Evolutionary conservation across 2,888 invertebrate species (phyloP).

Genomic region (Phoronis australis): DNA sequence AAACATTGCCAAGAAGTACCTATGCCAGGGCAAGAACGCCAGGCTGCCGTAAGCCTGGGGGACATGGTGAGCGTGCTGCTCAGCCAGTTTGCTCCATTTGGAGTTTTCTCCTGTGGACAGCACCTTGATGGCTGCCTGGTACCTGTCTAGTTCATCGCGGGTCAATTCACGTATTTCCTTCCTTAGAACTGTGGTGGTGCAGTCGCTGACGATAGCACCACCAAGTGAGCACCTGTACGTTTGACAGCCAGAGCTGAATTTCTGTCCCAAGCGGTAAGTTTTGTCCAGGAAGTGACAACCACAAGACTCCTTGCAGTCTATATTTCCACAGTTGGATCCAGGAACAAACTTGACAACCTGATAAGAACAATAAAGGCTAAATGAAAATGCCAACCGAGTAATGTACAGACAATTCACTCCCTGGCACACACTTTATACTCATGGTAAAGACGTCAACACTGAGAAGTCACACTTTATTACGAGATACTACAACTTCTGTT

Average conservation of each 20-base stretch:
- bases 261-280: slow-evolving; percentile 27
- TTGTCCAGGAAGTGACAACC: slow-evolving; percentile 37
- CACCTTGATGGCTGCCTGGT: slow-evolving; percentile 34
- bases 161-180: slow-evolving; percentile 45
- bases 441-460: too few relatives aligned
- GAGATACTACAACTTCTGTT: too few relatives aligned
- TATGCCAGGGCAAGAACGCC: slow-evolving; percentile 45
- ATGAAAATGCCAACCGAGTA: too few relatives aligned
- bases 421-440: too few relatives aligned
- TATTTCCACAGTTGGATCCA: slow-evolving; percentile 30
- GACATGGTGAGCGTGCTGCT: slow-evolving; percentile 31
- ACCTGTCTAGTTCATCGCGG: slow-evolving; percentile 29
- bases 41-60: slow-evolving; percentile 37
- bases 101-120: slow-evolving; percentile 31
- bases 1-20: slow-evolving; percentile 37
- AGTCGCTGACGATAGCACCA: slow-evolving; percentile 27
- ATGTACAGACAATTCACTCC: too few relatives aligned
- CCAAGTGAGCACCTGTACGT: slow-evolving; percentile 28
- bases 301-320: slow-evolving; percentile 32
- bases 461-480: too few relatives aligned
- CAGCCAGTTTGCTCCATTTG: slow-evolving; percentile 37
- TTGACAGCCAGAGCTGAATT: slow-evolving; percentile 33
- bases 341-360: too few relatives aligned
- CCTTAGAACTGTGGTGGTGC: slow-evolving; percentile 22
- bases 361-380: too few relatives aligned